Conservation (phyloP, 2,888 invertebrate genomes). For the Drosophila borealis region DNA sequence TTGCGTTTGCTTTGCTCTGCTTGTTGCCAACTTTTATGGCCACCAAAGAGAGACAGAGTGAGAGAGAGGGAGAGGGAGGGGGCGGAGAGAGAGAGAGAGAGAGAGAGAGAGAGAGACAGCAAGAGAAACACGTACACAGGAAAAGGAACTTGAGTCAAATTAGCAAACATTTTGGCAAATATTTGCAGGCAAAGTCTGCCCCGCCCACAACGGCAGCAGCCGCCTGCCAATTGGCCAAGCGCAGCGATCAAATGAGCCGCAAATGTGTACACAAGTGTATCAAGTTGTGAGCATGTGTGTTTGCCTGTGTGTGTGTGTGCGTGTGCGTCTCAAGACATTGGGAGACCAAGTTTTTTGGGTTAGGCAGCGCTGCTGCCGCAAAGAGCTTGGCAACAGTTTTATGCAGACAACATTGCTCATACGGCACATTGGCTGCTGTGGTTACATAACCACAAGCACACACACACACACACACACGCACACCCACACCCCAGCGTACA, state of each 20-base stretch:
- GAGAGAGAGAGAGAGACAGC: not conserved
- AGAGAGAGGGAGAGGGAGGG: not conserved
- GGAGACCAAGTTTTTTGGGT: constrained; percentile 16
- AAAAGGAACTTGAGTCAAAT: constrained; percentile 64
- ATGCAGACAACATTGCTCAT: constrained; percentile 35
- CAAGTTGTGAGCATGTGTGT: constrained; percentile 24
- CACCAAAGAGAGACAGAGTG: not conserved
- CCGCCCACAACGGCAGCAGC: constrained; percentile 2
- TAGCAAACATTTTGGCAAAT: constrained; percentile 78
- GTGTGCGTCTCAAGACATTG: constrained; percentile 25
- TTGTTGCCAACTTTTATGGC: constrained; percentile 24
- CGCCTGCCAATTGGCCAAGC: constrained; percentile 69
- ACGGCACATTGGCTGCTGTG: constrained; percentile 21
- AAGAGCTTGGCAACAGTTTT: constrained; percentile 57
- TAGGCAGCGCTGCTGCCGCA: constrained; percentile 24
- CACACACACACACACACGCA: not conserved
- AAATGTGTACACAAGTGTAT: constrained; percentile 69
- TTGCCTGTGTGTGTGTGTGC: not conserved
- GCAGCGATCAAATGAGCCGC: constrained; percentile 76
- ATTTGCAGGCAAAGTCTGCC: constrained; percentile 52
- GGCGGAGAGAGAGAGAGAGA: not conserved
- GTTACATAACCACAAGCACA: constrained; percentile 2
- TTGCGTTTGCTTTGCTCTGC: constrained; percentile 27
- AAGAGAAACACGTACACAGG: constrained; percentile 13
- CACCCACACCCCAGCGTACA: not conserved